Evolutionary conservation across 2,113 vertebrate genomes (phyloP).

Genomic region (Cyanistes caeruleus): DNA sequence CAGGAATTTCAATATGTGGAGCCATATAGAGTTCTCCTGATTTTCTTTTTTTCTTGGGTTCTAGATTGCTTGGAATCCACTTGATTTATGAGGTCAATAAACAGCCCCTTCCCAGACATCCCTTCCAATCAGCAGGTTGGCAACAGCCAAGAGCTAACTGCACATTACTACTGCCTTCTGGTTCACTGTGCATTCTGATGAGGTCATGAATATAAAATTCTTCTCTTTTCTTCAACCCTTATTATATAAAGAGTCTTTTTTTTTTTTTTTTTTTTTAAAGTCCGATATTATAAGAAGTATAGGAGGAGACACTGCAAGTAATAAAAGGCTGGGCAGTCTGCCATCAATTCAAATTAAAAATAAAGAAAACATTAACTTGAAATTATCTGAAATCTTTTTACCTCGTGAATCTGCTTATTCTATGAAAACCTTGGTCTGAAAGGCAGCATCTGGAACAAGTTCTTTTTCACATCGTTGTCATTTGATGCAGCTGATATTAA

Average conservation of each 20-base stretch:
- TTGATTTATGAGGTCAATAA: neutral
- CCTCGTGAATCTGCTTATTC: neutral
- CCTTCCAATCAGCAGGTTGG: neutral
- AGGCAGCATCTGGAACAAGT: neutral
- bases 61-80: neutral
- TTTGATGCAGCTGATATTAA: neutral
- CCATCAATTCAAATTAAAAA: neutral
- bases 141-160: neutral
- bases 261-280: neutral
- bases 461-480: neutral
- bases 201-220: neutral
- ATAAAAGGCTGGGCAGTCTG: neutral
- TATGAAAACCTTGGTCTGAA: neutral
- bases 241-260: neutral
- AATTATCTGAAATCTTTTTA: neutral
- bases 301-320: neutral
- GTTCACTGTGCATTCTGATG: neutral
- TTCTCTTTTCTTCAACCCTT: neutral
- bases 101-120: neutral
- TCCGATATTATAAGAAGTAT: neutral
- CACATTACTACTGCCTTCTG: fast-evolving
- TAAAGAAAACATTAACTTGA: neutral
- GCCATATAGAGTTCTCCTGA: neutral
- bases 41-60: neutral
- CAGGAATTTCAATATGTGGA: neutral